phyloP scores from a whole-genome alignment of 2,888 invertebrate species.

The Lepetodrilus schrolli region DNA sequence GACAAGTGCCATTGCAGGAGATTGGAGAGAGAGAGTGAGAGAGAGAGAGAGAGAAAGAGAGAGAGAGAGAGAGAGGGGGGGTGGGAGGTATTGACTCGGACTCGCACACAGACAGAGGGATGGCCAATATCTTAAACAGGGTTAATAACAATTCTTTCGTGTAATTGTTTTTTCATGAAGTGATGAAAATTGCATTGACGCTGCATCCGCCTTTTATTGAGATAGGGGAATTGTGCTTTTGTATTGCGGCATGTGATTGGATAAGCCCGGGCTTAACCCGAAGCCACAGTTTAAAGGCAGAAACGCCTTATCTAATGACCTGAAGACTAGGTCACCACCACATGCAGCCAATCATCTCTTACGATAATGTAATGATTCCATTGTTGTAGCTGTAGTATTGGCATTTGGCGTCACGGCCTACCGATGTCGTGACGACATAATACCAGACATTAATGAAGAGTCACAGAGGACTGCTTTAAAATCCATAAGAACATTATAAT shows the following conservation, averaged over 20 bases:
- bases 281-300: neutral
- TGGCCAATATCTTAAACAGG: neutral
- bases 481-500: no score
- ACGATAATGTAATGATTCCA: no score
- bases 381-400: no score
- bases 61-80: no score
- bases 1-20: neutral
- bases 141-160: neutral
- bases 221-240: neutral
- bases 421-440: no score
- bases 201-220: conserved; percentile 1
- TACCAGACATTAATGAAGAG: no score
- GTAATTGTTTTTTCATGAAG: neutral
- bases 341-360: neutral
- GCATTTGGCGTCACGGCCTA: no score
- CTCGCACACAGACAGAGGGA: no score
- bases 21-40: no score
- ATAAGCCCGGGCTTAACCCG: neutral
- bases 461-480: no score
- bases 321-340: neutral
- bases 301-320: neutral
- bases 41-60: no score
- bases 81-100: no score
- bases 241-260: neutral
- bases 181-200: conserved; percentile 23